Conservation (phyloP, 92 coral and sea anemone species). For the Parazoanthus swiftii region DNA sequence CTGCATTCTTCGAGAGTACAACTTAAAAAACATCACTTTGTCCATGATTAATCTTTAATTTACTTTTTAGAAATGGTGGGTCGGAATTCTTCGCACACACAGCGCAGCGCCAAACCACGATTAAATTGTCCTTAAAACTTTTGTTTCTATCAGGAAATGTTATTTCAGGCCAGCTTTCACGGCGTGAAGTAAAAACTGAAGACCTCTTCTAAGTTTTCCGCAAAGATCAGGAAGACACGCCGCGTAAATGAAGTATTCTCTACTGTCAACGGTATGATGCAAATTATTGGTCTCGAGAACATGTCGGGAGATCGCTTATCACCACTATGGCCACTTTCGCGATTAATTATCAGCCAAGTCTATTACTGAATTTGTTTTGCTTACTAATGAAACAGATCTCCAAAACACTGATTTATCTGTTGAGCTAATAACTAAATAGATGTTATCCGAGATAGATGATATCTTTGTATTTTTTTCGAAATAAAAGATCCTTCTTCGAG, state of each 20-base stretch:
- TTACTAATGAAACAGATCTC: constrained; percentile 17
- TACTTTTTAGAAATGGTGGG: background rate
- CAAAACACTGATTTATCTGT: background rate
- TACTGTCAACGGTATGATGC: background rate
- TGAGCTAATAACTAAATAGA: background rate
- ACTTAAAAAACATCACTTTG: background rate
- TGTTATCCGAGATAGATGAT: background rate
- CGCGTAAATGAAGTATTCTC: background rate
- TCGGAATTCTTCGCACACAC: background rate
- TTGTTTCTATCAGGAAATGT: background rate
- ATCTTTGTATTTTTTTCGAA: background rate
- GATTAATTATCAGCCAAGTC: background rate
- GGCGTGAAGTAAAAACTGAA: background rate
- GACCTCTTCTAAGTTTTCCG: background rate
- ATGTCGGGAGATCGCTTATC: background rate
- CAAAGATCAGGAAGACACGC: background rate
- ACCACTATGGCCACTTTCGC: background rate
- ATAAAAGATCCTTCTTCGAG: background rate
- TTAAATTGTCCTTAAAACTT: background rate
- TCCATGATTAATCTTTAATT: background rate
- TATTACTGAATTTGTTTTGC: background rate
- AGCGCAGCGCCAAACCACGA: background rate
- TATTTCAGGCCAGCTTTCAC: background rate
- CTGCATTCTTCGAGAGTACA: background rate
- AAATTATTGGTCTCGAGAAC: background rate